These are phyloP conservation scores for Gymnopithys bicolor DNA, from an alignment of 2,797 vertebrate genomes.

Conservation along the genomic window DNA sequence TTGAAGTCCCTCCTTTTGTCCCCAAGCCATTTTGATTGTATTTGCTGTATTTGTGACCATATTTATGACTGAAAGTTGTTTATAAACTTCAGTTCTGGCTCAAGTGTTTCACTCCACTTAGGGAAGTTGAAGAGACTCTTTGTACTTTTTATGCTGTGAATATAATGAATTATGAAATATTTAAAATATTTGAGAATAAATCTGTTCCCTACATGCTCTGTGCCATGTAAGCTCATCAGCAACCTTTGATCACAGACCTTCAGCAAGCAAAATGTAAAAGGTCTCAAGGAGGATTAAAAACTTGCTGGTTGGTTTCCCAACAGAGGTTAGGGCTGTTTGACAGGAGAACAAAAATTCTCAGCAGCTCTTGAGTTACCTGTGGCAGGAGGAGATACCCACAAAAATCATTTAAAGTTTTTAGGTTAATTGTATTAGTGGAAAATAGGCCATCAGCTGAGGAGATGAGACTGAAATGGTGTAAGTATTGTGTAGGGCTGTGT, in stretches of 20 bases:
- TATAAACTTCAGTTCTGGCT: not conserved
- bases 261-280: rapidly evolving
- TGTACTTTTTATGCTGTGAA: not conserved
- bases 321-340: not conserved
- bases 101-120: not conserved
- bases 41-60: not conserved
- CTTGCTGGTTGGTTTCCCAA: not conserved
- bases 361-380: not conserved
- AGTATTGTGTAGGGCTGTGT: not conserved
- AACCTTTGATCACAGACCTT: not conserved
- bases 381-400: not conserved
- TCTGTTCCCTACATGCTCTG: not conserved
- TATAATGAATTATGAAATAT: not conserved
- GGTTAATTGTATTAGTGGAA: not conserved
- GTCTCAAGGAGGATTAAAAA: not conserved
- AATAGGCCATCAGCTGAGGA: not conserved
- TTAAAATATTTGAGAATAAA: not conserved
- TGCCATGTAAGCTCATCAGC: not conserved
- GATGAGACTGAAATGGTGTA: not conserved
- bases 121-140: not conserved
- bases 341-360: not conserved
- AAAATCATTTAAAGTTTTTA: not conserved
- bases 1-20: not conserved
- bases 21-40: not conserved
- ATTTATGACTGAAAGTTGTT: not conserved